Conservation (phyloP, 2,797 vertebrate species). For the Chiloscyllium punctatum region DNA sequence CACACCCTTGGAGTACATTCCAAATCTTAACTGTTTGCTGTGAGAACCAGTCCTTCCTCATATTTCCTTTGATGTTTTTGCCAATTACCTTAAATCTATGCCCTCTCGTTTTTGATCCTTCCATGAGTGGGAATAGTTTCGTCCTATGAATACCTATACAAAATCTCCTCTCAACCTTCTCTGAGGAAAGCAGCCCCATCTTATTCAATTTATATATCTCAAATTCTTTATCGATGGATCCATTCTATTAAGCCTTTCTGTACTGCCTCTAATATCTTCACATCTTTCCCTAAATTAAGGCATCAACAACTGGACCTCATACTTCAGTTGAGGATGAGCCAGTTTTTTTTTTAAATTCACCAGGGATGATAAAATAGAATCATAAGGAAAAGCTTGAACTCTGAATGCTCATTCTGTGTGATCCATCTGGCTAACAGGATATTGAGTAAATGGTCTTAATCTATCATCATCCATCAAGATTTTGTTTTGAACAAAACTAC, state of each 20-base stretch:
- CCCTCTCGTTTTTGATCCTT: neutral
- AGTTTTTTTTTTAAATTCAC: neutral
- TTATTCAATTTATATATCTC: no score
- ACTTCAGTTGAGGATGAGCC: neutral
- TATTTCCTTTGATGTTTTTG: neutral
- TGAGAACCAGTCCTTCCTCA: neutral
- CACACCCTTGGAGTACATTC: neutral
- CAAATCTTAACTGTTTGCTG: neutral
- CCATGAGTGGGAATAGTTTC: neutral
- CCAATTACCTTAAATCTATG: neutral
- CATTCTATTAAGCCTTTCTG: neutral
- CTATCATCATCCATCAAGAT: no score
- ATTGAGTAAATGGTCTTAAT: neutral
- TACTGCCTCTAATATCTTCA: neutral
- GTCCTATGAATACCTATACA: neutral
- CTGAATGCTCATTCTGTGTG: neutral
- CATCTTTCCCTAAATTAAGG: no score
- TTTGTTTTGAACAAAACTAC: neutral
- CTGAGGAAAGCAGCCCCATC: no score
- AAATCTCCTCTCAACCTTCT: no score
- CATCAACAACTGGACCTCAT: neutral
- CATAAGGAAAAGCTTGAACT: neutral
- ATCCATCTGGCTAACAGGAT: neutral
- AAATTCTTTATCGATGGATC: neutral
- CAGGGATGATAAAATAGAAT: neutral